phyloP scores from a whole-genome alignment of 2,888 invertebrate genomes.

The Chymomyza fuscimana region DNA sequence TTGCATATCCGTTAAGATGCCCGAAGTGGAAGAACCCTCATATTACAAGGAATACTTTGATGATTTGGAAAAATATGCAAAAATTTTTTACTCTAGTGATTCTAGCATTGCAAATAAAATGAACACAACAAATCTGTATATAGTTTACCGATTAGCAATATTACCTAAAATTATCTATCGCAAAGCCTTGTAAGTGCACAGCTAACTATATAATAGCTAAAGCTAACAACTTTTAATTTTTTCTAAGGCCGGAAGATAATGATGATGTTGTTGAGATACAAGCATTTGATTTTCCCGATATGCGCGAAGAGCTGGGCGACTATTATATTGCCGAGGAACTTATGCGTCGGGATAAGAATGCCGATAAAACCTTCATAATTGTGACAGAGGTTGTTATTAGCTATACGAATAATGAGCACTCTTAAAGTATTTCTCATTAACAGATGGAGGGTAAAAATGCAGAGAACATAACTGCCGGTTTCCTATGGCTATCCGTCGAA shows the following conservation, averaged over 20 bases:
- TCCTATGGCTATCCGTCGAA: constrained; percentile 73
- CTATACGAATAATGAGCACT: not conserved
- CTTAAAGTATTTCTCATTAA: not conserved
- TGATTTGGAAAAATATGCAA: constrained; percentile 43
- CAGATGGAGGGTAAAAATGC: constrained; percentile 22
- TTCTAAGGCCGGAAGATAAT: constrained; percentile 86
- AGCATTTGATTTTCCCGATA: constrained; percentile 80
- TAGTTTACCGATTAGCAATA: constrained; percentile 48
- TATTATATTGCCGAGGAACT: constrained; percentile 86
- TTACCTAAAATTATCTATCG: constrained; percentile 60
- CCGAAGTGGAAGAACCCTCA: constrained; percentile 13
- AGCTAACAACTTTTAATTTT: not conserved
- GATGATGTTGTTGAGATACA: constrained; percentile 86
- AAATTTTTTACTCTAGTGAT: constrained; percentile 58
- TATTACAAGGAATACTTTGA: constrained; percentile 45
- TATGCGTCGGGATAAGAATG: constrained; percentile 61
- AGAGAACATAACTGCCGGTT: constrained; percentile 53
- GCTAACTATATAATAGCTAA: not conserved
- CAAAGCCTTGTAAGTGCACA: constrained; percentile 66
- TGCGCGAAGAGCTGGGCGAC: constrained; percentile 83
- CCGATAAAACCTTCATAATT: constrained; percentile 79
- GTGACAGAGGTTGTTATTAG: constrained; percentile 82
- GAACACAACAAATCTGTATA: constrained; percentile 55
- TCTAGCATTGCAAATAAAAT: constrained; percentile 44
- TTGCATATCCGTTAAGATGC: constrained; percentile 51